These are phyloP conservation scores for Wiebesia pumilae DNA, from an alignment of 1,140 invertebrate species.

Conservation along the genomic window DNA sequence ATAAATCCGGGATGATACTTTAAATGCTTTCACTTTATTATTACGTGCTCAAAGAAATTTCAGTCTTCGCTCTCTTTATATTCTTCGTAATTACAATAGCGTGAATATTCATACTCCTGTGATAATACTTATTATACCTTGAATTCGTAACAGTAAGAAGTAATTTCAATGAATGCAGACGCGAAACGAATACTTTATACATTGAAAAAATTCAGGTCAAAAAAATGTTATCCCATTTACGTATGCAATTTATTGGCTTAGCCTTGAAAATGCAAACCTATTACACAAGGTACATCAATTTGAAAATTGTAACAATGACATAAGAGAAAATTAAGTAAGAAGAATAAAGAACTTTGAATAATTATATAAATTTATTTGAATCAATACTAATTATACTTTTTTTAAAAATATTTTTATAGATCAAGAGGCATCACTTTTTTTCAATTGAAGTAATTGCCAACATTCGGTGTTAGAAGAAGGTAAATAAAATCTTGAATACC, in stretches of 20 bases:
- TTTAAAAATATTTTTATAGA: too few species aligned
- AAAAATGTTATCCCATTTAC: not conserved
- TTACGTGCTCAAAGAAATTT: not conserved
- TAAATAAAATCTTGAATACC: too few species aligned
- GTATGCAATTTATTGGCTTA: not conserved
- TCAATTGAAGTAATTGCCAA: too few species aligned
- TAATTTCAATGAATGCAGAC: not conserved
- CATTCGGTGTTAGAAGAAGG: too few species aligned
- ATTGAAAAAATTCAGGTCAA: not conserved
- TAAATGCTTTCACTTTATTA: conserved; percentile 13
- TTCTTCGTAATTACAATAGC: not conserved
- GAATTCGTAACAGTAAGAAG: not conserved
- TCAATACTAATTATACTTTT: too few species aligned
- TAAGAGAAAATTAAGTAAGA: too few species aligned
- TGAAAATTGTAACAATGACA: too few species aligned
- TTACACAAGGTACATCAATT: too few species aligned
- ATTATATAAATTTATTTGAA: too few species aligned
- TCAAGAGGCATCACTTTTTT: too few species aligned
- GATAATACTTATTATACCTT: conserved; percentile 23
- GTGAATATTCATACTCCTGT: not conserved
- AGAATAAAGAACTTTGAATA: too few species aligned
- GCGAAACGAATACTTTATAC: not conserved
- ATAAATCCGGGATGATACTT: not conserved
- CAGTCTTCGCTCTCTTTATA: not conserved
- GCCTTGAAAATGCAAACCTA: too few species aligned